phyloP scores from a whole-genome alignment of 2,113 vertebrate genomes.

The Bambusicola thoracicus region DNA sequence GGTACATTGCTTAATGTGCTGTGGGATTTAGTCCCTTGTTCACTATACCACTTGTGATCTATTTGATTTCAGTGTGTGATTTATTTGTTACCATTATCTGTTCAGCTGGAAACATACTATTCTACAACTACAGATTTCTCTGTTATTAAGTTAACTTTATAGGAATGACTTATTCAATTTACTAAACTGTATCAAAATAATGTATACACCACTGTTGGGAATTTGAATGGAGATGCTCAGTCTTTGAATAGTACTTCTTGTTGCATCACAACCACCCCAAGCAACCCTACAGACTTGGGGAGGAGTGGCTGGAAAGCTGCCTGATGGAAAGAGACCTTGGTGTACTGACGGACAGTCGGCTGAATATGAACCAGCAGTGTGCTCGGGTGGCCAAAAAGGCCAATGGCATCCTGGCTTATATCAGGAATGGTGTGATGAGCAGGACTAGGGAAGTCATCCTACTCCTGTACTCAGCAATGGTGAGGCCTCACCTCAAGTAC shows the following conservation, averaged over 20 bases:
- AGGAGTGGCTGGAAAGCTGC: no score
- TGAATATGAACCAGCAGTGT: no score
- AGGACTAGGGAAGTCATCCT: no score
- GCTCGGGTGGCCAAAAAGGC: no score
- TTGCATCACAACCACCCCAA: no score
- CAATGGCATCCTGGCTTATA: no score
- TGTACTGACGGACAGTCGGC: no score
- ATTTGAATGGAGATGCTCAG: not conserved
- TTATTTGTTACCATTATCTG: constrained; percentile 53
- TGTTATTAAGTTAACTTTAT: constrained; percentile 40
- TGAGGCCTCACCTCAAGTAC: no score
- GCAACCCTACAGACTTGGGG: no score
- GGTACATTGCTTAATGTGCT: not conserved
- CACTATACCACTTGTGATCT: not conserved
- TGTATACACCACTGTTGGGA: not conserved
- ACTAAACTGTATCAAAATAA: constrained; percentile 42
- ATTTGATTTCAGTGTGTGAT: not conserved
- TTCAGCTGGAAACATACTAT: constrained; percentile 13
- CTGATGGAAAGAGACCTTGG: no score
- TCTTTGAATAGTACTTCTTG: not conserved
- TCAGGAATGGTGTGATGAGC: no score
- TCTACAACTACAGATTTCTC: not conserved
- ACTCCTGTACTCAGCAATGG: no score
- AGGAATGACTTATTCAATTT: constrained; percentile 28
- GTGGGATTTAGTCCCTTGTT: not conserved